Conservation (phyloP, 2,113 vertebrate species). For the Proteles cristata region DNA sequence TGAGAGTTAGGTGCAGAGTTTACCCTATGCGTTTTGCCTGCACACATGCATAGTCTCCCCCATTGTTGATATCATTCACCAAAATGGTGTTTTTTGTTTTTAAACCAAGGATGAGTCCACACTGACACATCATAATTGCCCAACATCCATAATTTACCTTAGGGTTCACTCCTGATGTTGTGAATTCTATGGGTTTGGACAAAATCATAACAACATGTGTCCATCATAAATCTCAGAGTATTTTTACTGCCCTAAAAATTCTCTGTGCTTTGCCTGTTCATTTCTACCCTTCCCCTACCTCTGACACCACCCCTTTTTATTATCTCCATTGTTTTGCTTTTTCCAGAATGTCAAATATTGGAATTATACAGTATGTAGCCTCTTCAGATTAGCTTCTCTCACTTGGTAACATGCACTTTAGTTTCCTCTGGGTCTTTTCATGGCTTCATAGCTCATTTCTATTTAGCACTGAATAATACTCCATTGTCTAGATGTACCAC, state of each 20-base stretch:
- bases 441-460: not conserved
- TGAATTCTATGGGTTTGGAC: not conserved
- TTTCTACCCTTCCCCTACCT: no score
- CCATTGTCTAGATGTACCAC: not conserved
- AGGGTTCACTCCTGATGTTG: not conserved
- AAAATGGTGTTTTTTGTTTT: not conserved
- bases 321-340: not conserved
- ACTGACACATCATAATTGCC: not conserved
- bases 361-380: not conserved
- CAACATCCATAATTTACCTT: not conserved
- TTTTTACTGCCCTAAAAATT: not conserved
- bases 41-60: not conserved
- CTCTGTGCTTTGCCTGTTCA: not conserved
- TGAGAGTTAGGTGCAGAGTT: not conserved
- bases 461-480: not conserved
- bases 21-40: not conserved
- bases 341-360: not conserved
- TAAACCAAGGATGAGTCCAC: not conserved
- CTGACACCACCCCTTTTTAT: not conserved
- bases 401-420: not conserved
- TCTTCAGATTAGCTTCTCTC: not conserved
- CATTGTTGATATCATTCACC: no score
- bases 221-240: not conserved
- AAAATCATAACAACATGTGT: not conserved
- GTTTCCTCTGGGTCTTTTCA: not conserved